Evolutionary conservation across 1,140 invertebrate genomes (phyloP).

Genomic region (Doryteuthis pealeii): DNA sequence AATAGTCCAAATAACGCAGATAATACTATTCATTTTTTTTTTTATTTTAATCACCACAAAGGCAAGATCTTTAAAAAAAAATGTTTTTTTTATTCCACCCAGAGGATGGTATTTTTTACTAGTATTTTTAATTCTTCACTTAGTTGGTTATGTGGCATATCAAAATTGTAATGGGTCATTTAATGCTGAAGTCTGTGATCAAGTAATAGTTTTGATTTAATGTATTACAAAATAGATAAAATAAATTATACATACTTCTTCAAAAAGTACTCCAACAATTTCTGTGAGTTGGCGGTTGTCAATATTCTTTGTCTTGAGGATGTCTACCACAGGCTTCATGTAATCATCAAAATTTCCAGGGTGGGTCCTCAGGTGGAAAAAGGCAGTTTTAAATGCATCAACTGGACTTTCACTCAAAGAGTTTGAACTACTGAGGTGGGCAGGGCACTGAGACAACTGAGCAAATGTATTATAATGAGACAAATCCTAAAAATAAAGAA

Average conservation of each 20-base stretch:
- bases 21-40: no score
- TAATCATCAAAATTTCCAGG: constrained; percentile 11
- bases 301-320: not conserved
- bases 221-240: no score
- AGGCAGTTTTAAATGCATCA: not conserved
- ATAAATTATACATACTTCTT: not conserved
- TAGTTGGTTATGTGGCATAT: no score
- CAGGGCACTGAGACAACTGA: not conserved
- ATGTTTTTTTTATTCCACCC: no score
- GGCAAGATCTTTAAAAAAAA: no score
- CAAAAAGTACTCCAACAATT: constrained; percentile 3
- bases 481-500: not conserved
- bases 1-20: no score
- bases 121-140: no score
- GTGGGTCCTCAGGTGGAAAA: not conserved
- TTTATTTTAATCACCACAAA: no score
- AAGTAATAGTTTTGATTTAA: no score
- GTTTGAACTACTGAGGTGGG: not conserved
- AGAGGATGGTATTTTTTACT: no score
- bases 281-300: not conserved
- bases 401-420: not conserved
- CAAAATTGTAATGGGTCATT: no score
- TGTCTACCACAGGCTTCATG: not conserved
- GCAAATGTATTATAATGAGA: not conserved
- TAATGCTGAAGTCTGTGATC: no score